Evolutionary conservation across 2,113 vertebrate genomes (phyloP).

Genomic region (human (Homo sapiens)): GRCh38 chr1:116657001-116657500

Average conservation of each 20-base stretch:
- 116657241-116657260: background rate
- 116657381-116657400: background rate
- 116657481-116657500: background rate
- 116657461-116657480: background rate
- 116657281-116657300: background rate
- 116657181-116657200: background rate
- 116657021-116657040: background rate
- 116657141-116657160: slow-evolving; percentile 21
- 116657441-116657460: background rate
- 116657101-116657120: background rate
- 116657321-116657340: background rate
- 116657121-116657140: background rate
- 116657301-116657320: background rate
- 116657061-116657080: slow-evolving; percentile 51
- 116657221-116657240: background rate
- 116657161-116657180: background rate
- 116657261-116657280: background rate
- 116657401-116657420: background rate
- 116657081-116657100: slow-evolving; percentile 10
- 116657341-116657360: background rate
- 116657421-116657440: background rate
- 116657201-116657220: background rate
- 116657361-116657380: background rate
- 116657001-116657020: background rate
- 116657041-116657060: slow-evolving; percentile 40